Evolutionary conservation across 2,797 vertebrate species (phyloP).

Genomic region (Cynopterus sphinx): DNA sequence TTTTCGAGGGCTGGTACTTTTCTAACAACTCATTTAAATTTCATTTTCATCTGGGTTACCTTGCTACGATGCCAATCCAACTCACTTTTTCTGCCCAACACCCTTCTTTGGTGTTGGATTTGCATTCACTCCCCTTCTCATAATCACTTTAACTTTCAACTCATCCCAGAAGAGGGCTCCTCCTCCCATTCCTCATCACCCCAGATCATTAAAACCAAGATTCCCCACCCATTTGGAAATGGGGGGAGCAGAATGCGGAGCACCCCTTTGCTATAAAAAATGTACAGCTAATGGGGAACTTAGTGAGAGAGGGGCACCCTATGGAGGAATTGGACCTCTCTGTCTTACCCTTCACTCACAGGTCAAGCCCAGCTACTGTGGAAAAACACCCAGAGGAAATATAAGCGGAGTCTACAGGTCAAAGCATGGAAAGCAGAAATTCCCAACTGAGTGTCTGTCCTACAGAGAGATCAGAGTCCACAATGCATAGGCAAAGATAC

Average conservation of each 20-base stretch:
- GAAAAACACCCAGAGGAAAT: not conserved
- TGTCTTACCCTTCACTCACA: not conserved
- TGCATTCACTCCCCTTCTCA: not conserved
- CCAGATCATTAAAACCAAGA: not conserved
- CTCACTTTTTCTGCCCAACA: not conserved
- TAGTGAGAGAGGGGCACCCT: not conserved
- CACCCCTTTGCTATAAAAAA: not conserved
- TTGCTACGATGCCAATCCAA: not conserved
- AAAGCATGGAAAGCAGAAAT: not conserved
- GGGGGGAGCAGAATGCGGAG: not conserved
- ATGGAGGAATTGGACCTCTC: no score
- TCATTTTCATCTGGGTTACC: not conserved
- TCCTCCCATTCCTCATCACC: not conserved
- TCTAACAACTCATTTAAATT: not conserved
- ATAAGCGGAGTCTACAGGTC: not conserved
- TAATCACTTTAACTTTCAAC: not conserved
- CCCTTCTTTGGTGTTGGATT: not conserved
- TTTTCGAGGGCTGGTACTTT: not conserved
- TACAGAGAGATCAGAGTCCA: not conserved
- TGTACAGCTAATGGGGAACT: not conserved
- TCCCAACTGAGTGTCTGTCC: not conserved
- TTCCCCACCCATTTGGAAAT: not conserved
- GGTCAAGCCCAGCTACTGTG: not conserved
- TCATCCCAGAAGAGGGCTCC: not conserved
- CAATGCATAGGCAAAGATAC: not conserved